Base-by-base conservation (phyloP, 2,888 invertebrate genomes). In the Ichneumoninae sp. region DNA sequence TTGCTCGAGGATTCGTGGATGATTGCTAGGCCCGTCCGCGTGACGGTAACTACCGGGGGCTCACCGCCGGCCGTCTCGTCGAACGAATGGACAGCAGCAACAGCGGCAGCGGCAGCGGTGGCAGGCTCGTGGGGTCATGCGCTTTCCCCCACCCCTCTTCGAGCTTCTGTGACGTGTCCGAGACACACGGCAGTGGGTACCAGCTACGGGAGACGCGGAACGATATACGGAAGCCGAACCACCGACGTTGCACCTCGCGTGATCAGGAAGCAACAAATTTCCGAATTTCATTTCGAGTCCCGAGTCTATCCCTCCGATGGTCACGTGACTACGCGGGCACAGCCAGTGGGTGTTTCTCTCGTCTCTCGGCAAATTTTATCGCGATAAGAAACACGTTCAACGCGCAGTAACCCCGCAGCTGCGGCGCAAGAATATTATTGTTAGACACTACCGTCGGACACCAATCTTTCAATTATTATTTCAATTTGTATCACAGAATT, bases 41-140 rank as follows among this genome's bases (percentile, higher is more conserved):
- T 93, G 92, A 93, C 92, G 92, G 89, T 92, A 93, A 93, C 93
- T 93, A 93, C 92, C 89, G 90, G 91, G 92, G 90, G 90, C 91
- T 90, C 79, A 79, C 70, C 74, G 74, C 65, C 80, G 70, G 57
- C 76, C 80, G 66, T 75, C 86, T 88, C 62, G 88, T 88, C 87
- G 78, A 86, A 87, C 88, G 85, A 86, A 80, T 86, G 85, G 87
- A 87, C 87, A 80, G 82, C 72, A 10, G 40, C 10, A 40, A 84
- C 83, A 65, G 65, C 68, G 65, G 62, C 62, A n/a, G 33, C 19
- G 5, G 33, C 33, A 33, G 52, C 33, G 36, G 54, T 19, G 19
- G 19, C 65, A 62, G 65, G 50, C 74, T 62, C 74, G 74, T 75
- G 50, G 62, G 74, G 74, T 75, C 75, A 52, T 50, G 75, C 75